Evolutionary conservation across 2,888 invertebrate species (phyloP), one percentile per base, ranked within the genome.

Genomic region (Eristalinus aeneus): DNA sequence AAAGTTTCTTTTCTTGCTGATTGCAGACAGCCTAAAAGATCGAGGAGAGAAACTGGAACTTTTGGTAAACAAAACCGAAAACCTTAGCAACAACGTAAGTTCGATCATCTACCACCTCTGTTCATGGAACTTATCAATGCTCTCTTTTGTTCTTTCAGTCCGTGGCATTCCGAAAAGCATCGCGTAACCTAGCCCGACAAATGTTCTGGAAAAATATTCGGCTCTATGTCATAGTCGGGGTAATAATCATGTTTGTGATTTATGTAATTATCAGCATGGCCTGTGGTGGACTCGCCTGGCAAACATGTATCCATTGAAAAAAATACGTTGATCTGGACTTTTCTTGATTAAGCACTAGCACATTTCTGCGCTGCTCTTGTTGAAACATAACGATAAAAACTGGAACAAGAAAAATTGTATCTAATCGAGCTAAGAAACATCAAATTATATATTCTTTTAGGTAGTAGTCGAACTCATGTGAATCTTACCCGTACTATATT

Each of bases 131-230:
- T 65, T 32, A 11, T 68, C 11, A 12, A 16, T 64, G n/a, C 32
- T 75, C 11, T 11, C 58, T 8, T 27, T 95, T 80, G 79, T 72
- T 68, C 87, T 95, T 95, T 46, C 93, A 98, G 98, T 97, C 98
- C 1, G 96, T 98, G 11, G 94, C 97, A 84, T 98, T 98, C 93
- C 95, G 97, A 89, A 95, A 96, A 89, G 96, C 96, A 4, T 97
- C 98, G 88, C 94, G 97, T 90, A 97, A 96, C 88, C 93, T 98
- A 84, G 97, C 97, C 39, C 94, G 97, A 54, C 96, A 97, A 16
- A 94, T 98, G 93, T 98, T 97, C 93, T 98, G 98, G 98, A 98
- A 98, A 92, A 98, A 97, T 91, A 95, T 98, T 16, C 98, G 98
- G 92, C 94, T 98, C 90, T 97, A 97, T 89, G 95, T 97, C 87